Evolutionary conservation across 53 echinoderm and acorn worm genomes (phyloP), one percentile per base, ranked within the genome.

Genomic region (Mesocentrotus franciscanus): DNA sequence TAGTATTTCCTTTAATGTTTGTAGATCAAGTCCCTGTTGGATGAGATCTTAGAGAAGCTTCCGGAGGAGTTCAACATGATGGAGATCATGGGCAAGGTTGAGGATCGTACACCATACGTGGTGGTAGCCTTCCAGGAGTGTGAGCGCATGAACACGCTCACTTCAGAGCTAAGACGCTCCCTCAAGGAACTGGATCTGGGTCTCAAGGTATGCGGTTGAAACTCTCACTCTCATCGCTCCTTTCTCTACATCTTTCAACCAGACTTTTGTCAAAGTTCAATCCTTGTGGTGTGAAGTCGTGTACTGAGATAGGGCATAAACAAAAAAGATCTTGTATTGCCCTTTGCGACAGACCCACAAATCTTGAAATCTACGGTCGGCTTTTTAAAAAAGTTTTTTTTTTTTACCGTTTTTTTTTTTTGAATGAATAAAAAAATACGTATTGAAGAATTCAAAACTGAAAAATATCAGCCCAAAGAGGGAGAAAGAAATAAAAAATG

Each of bases 51-150:
- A 16, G 99, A 99, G 98, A 99, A 99, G 95, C 96, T 99, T 5
- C 99, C 99, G 1, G 99, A 99, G 0, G 96, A 99, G 95, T 99
- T 99, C 97, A 99, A 99, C 99, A 99, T 99, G 97, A 58, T 96
- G 39, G 99, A 99, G 94, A 96, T 99, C 85, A 95, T 97, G 96
- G 98, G 89, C 70, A 99, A 99, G 96, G 97, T 96, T 20, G 99
- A 99, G 95, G 99, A 98, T 39, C 96, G 97, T 32, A 98, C 98
- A 9, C 99, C 99, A 0, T 99, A 99, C 95, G 96, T 97, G 33
- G 99, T 99, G 76, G 98, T 99, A 30, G 99, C 99, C 61, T 98
- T 99, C 97, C 99, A 99, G 96, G 99, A 98, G 61, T 98, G 99
- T 97, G 99, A 99, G 35, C 97, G 99, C 24, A 99, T 99, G 99